Percentiles rank a stretch among this genome's conserved stretches.
Conservation (phyloP, 1,140 invertebrate genomes). For the Aphis craccivora region DNA sequence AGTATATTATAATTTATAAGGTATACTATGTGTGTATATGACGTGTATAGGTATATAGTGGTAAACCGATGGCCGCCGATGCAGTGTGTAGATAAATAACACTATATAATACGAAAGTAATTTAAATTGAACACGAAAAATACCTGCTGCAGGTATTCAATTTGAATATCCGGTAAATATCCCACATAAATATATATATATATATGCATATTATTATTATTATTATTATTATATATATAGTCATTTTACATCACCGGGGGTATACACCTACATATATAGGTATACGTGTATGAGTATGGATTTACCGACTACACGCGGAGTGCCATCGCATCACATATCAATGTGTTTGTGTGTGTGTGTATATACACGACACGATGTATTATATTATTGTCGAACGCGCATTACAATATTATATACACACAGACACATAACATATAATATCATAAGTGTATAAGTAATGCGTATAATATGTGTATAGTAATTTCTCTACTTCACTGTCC, state of each 20-base stretch:
- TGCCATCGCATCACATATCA: not conserved
- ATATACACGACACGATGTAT: not conserved
- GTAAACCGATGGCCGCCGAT: not conserved
- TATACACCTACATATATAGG: not conserved
- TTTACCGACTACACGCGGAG: not conserved
- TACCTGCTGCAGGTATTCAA: constrained; percentile 7
- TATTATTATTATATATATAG: not conserved
- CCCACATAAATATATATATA: not conserved
- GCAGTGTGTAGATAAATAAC: not conserved
- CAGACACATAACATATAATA: not conserved
- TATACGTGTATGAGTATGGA: not conserved
- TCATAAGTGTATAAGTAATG: not conserved
- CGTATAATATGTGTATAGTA: not conserved
- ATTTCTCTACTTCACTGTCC: not conserved
- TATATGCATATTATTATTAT: not conserved
- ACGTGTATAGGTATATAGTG: not conserved
- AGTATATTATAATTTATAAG: constrained; percentile 19
- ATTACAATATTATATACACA: not conserved
- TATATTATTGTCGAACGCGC: not conserved
- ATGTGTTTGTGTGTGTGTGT: not conserved
- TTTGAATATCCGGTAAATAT: constrained; percentile 17
- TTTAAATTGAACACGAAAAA: constrained; percentile 18
- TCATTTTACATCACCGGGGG: constrained; percentile 11
- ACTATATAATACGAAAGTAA: not conserved
- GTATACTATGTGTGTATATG: not conserved